Percentiles rank a stretch among this genome's conserved stretches.
phyloP scores from a whole-genome alignment of 2,113 vertebrate genomes.

The Spilogale gracilis region DNA sequence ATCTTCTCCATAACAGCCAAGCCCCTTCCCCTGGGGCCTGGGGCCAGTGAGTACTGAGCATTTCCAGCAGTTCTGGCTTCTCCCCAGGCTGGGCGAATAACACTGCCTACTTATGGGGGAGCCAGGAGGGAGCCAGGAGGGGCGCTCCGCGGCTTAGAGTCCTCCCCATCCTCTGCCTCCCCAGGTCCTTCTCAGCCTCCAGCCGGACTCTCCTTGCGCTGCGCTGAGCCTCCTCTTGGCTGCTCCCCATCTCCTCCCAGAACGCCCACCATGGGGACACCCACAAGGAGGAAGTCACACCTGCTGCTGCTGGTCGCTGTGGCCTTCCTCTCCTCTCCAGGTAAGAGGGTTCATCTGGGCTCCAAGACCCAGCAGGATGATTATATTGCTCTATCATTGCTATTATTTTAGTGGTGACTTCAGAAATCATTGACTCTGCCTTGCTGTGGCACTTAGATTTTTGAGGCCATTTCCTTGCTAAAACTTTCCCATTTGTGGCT shows the following conservation, averaged over 20 bases:
- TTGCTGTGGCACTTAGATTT: neutral
- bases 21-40: conserved; percentile 10
- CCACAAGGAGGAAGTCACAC: neutral
- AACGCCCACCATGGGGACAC: conserved; percentile 41
- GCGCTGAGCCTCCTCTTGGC: neutral
- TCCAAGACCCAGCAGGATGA: too few species aligned
- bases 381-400: fast-evolving
- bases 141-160: neutral
- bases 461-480: neutral
- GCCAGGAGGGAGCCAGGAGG: neutral
- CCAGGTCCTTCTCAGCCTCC: conserved; percentile 35
- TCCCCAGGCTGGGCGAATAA: neutral
- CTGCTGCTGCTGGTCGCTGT: neutral
- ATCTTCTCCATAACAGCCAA: conserved; percentile 44
- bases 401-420: neutral
- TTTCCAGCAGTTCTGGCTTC: neutral
- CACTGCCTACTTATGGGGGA: neutral
- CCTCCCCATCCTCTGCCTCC: neutral
- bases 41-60: neutral
- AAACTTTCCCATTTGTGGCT: neutral
- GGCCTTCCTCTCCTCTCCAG: conserved; percentile 70
- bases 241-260: neutral
- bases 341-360: conserved; percentile 81
- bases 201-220: neutral
- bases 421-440: neutral